Conservation (phyloP, 2,888 invertebrate genomes). For the Amphipyra berbera region DNA sequence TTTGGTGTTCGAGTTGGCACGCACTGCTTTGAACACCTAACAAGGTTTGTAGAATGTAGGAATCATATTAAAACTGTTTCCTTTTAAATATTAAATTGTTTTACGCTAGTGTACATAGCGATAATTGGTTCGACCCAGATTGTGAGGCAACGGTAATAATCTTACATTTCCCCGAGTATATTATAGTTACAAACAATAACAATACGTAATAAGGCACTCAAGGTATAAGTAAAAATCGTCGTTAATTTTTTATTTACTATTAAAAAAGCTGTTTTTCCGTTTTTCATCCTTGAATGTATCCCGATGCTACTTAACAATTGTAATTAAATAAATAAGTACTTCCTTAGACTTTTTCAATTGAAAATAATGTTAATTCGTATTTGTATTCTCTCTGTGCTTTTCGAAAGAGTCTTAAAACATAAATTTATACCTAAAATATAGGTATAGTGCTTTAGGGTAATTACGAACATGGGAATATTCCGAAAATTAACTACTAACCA, state of each 20-base stretch:
- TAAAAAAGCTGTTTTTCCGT: neutral
- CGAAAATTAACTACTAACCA: too few species aligned
- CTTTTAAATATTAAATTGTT: slow-evolving; percentile 14
- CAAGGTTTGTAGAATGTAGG: slow-evolving; percentile 8
- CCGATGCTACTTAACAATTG: neutral
- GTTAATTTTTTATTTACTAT: neutral
- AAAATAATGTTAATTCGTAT: neutral
- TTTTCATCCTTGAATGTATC: neutral
- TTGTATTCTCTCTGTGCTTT: neutral
- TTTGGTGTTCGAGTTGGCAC: slow-evolving; percentile 26
- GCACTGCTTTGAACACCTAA: slow-evolving; percentile 16
- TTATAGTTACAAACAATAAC: neutral
- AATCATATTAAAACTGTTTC: neutral
- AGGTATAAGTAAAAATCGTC: neutral
- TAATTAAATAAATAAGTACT: neutral
- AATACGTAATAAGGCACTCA: too few species aligned
- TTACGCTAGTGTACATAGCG: neutral
- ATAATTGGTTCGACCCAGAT: slow-evolving; percentile 27
- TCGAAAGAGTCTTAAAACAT: neutral
- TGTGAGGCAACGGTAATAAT: slow-evolving; percentile 8
- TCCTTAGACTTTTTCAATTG: neutral
- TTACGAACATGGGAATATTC: too few species aligned
- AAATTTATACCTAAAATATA: too few species aligned
- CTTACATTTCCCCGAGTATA: slow-evolving; percentile 18
- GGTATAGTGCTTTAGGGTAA: too few species aligned